Evolutionary conservation across 2,888 invertebrate genomes (phyloP).

Genomic region (Lottia gigantea): DNA sequence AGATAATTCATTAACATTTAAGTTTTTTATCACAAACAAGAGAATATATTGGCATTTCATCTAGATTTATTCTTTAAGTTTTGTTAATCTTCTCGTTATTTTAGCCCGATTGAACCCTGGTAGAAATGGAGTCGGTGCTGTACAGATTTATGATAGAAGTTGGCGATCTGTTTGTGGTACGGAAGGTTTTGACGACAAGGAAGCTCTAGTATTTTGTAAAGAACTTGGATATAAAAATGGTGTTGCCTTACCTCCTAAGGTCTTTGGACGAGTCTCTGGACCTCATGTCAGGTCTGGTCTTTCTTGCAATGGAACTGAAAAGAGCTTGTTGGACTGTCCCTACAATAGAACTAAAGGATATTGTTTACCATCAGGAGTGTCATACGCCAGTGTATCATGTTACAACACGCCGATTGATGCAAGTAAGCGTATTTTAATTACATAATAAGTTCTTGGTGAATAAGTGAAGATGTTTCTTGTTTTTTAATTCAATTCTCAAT

Average conservation of each 20-base stretch:
- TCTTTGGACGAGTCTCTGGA: slow-evolving; percentile 39
- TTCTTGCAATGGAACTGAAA: slow-evolving; percentile 40
- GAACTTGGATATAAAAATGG: slow-evolving; percentile 42
- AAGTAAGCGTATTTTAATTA: slow-evolving; percentile 25
- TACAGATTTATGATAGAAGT: slow-evolving; percentile 25
- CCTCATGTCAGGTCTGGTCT: slow-evolving; percentile 36
- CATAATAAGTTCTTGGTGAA: too few species aligned
- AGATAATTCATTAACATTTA: too few species aligned
- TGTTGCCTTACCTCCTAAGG: slow-evolving; percentile 35
- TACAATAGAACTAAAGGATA: slow-evolving; percentile 28
- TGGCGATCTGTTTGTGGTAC: slow-evolving; percentile 30
- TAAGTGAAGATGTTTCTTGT: too few species aligned
- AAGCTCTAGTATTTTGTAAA: slow-evolving; percentile 44
- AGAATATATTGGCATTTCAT: too few species aligned
- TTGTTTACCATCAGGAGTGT: slow-evolving; percentile 35
- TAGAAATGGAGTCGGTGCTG: slow-evolving; percentile 24
- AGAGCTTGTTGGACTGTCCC: slow-evolving; percentile 39
- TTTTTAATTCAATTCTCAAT: too few species aligned
- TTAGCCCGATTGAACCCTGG: slow-evolving; percentile 33
- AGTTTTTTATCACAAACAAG: too few species aligned
- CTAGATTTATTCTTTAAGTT: too few species aligned
- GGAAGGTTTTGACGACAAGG: slow-evolving; percentile 39
- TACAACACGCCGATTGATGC: slow-evolving; percentile 32
- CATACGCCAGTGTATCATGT: slow-evolving; percentile 46
- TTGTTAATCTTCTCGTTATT: background rate